These are phyloP conservation scores for Takifugu bimaculatus DNA, from an alignment of 2,113 vertebrate genomes.

Conservation along the genomic window DNA sequence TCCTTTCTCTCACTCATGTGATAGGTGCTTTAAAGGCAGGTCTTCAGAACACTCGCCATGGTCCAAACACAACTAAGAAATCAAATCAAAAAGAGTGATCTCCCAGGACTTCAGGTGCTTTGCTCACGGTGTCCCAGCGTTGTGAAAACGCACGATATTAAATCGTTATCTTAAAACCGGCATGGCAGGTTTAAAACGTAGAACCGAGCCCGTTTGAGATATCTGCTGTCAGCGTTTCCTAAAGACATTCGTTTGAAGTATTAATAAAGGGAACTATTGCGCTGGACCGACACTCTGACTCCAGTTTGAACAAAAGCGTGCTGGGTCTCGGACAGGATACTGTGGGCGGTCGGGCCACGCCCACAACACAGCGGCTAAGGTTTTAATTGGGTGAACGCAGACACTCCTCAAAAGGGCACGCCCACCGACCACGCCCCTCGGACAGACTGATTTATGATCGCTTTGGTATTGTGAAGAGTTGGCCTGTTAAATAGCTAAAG, in stretches of 20 bases:
- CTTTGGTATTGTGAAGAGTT: too few relatives aligned
- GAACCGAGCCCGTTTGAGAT: too few relatives aligned
- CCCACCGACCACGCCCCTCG: conserved; percentile 5
- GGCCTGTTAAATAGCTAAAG: too few relatives aligned
- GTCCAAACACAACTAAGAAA: conserved; percentile 15
- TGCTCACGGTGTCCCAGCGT: conserved; percentile 15
- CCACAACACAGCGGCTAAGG: neutral
- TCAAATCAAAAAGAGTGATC: neutral
- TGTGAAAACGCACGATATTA: conserved; percentile 2
- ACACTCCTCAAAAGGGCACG: conserved; percentile 63
- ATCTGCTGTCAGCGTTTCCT: neutral
- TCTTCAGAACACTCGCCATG: conserved; percentile 18
- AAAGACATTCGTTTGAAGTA: neutral
- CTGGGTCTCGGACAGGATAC: conserved; percentile 47
- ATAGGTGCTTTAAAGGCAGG: conserved; percentile 3
- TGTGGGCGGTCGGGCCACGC: conserved; percentile 35
- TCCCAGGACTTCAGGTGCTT: conserved; percentile 22
- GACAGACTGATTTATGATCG: neutral
- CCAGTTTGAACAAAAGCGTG: conserved; percentile 63
- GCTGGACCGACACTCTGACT: conserved; percentile 10
- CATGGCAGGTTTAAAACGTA: neutral
- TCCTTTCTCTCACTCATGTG: conserved; percentile 3
- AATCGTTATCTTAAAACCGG: neutral
- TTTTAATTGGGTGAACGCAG: conserved; percentile 40
- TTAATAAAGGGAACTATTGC: conserved; percentile 3